Conservation (phyloP, 2,888 invertebrate genomes). For the Piscicola geometra region DNA sequence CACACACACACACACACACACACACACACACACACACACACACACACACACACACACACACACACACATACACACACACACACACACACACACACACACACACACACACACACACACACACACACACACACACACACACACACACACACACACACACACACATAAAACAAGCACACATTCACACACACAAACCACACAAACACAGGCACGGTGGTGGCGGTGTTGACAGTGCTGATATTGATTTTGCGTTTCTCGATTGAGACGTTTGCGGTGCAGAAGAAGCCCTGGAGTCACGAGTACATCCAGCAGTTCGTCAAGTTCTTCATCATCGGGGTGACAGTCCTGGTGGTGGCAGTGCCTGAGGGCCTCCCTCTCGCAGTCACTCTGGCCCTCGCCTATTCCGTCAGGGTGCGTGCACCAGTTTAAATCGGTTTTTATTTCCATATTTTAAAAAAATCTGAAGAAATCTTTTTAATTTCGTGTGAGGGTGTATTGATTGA, state of each 20-base stretch:
- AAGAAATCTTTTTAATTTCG: too few relatives aligned
- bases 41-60: slow-evolving; percentile 21
- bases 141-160: slow-evolving; percentile 11
- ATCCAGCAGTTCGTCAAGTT: slow-evolving; percentile 89
- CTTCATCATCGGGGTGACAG: slow-evolving; percentile 98
- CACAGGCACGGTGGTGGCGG: slow-evolving; percentile 81
- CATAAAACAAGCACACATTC: too few relatives aligned
- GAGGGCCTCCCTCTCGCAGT: slow-evolving; percentile 98
- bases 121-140: slow-evolving; percentile 25
- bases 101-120: slow-evolving; percentile 25
- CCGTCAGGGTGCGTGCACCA: slow-evolving; percentile 91
- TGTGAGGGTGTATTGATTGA: too few relatives aligned
- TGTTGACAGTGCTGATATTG: slow-evolving; percentile 90
- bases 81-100: slow-evolving; percentile 25
- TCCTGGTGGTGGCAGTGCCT: slow-evolving; percentile 96
- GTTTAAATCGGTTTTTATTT: too few relatives aligned
- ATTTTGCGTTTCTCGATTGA: slow-evolving; percentile 88
- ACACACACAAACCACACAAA: too few relatives aligned
- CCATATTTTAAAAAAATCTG: too few relatives aligned
- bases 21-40: slow-evolving; percentile 17
- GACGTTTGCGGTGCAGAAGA: slow-evolving; percentile 73
- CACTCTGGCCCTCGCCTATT: slow-evolving; percentile 94
- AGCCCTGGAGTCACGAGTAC: slow-evolving; percentile 60
- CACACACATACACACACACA: slow-evolving; percentile 26
- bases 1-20: slow-evolving; percentile 22